A percentile compares a stretch with the other conserved stretches of the same genome.
These are phyloP conservation scores for Gambusia affinis DNA, from an alignment of 2,113 vertebrate species.

Conservation along the genomic window DNA sequence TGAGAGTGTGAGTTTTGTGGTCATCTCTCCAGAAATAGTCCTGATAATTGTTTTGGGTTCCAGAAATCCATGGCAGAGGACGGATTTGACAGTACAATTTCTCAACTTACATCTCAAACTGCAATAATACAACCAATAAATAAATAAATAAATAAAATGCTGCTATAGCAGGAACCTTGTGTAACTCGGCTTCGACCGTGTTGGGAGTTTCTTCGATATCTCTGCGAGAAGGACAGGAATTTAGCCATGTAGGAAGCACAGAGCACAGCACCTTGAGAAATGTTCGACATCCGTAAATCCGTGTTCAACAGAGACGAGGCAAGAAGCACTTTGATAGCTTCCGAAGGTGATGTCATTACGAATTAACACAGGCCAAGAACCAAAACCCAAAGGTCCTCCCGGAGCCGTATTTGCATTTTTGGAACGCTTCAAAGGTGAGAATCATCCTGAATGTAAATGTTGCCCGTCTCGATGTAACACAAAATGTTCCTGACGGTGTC, in stretches of 20 bases:
- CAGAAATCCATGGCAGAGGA: slow-evolving; percentile 12
- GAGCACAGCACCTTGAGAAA: slow-evolving; percentile 18
- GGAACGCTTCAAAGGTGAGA: slow-evolving; percentile 27
- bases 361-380: slow-evolving; percentile 51
- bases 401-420: slow-evolving; percentile 49
- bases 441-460: slow-evolving; percentile 38
- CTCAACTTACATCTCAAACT: slow-evolving; percentile 31
- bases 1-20: slow-evolving; percentile 50
- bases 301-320: slow-evolving; percentile 27
- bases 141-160: background rate
- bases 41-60: slow-evolving; percentile 63
- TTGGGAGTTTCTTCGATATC: slow-evolving; percentile 25
- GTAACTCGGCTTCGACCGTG: slow-evolving; percentile 33
- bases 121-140: background rate
- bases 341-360: slow-evolving; percentile 43
- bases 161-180: slow-evolving; percentile 19
- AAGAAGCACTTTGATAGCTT: slow-evolving; percentile 39
- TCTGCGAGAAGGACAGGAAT: slow-evolving; percentile 22
- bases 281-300: slow-evolving; percentile 35
- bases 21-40: slow-evolving; percentile 59
- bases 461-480: background rate
- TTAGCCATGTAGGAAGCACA: slow-evolving; percentile 21
- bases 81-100: slow-evolving; percentile 32
- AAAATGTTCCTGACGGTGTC: background rate
- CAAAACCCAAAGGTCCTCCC: slow-evolving; percentile 36